phyloP scores from a whole-genome alignment of 2,888 invertebrate species.

The Napeogenes inachia region DNA sequence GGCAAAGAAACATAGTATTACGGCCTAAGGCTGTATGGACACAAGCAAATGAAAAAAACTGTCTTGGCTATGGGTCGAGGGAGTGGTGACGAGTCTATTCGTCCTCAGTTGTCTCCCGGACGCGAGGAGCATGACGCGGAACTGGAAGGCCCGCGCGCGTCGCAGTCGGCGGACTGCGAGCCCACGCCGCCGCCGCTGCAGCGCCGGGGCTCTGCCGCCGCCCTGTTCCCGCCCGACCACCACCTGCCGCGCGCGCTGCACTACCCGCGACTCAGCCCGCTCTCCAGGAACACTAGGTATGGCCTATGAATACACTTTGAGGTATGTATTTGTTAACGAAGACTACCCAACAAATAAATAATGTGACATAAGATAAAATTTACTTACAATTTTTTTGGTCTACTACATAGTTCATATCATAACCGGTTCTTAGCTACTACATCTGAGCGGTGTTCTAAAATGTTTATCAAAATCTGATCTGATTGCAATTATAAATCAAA shows the following conservation, averaged over 20 bases:
- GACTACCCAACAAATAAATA: too few relatives aligned
- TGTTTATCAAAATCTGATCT: too few relatives aligned
- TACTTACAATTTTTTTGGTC: too few relatives aligned
- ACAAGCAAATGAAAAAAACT: too few relatives aligned
- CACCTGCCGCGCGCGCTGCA: constrained; percentile 70
- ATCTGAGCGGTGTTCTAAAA: too few relatives aligned
- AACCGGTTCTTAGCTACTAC: too few relatives aligned
- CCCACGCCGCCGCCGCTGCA: constrained; percentile 92
- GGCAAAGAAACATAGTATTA: too few relatives aligned
- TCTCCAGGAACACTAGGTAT: constrained; percentile 81
- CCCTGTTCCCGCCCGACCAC: constrained; percentile 87
- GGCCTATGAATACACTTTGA: neutral
- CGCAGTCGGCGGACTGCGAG: constrained; percentile 94
- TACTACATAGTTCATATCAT: too few relatives aligned
- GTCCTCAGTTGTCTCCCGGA: constrained; percentile 86
- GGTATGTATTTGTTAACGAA: neutral
- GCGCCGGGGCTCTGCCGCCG: constrained; percentile 89
- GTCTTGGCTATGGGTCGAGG: too few relatives aligned
- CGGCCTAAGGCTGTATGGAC: too few relatives aligned
- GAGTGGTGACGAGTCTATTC: neutral
- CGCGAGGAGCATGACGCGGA: constrained; percentile 91
- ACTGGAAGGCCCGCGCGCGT: constrained; percentile 92
- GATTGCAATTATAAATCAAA: too few relatives aligned
- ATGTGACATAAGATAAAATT: too few relatives aligned
- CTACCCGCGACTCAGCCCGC: constrained; percentile 87